phyloP scores from a whole-genome alignment of 2,888 invertebrate genomes.

The Aporophyla nigra region DNA sequence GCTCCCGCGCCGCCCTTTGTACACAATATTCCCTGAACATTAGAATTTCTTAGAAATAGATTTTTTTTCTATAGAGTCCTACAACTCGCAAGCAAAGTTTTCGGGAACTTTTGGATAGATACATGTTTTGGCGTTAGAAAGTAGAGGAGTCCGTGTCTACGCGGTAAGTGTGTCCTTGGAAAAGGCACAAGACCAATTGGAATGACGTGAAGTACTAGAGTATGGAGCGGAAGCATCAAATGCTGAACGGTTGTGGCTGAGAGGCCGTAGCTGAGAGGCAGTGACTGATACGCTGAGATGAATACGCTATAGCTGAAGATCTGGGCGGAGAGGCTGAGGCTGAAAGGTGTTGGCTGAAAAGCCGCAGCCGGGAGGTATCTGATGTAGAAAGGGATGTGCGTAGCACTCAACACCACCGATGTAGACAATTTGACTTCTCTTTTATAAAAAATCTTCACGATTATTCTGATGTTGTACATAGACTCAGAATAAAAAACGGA shows the following conservation, averaged over 20 bases:
- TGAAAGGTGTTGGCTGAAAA: background rate
- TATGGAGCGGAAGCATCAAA: conserved; percentile 80
- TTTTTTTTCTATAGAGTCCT: conserved; percentile 81
- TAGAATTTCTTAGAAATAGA: conserved; percentile 42
- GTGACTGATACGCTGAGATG: conserved; percentile 3
- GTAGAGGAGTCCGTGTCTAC: conserved; percentile 87
- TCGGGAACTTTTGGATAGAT: conserved; percentile 63
- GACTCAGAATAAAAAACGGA: no score
- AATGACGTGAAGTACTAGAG: conserved; percentile 81
- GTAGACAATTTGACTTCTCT: conserved; percentile 88
- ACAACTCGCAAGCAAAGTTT: conserved; percentile 80
- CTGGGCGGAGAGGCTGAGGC: background rate
- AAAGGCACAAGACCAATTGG: conserved; percentile 75
- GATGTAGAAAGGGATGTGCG: conserved; percentile 86
- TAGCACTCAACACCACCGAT: conserved; percentile 84
- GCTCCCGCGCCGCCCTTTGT: conserved; percentile 31
- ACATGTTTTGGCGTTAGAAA: conserved; percentile 29
- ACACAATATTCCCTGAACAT: conserved; percentile 21
- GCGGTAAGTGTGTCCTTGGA: conserved; percentile 78
- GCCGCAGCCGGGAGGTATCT: conserved; percentile 67
- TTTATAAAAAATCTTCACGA: conserved; percentile 45
- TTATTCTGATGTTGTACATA: background rate
- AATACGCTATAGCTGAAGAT: background rate
- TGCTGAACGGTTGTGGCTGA: conserved; percentile 19
- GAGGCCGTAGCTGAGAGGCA: background rate